These are phyloP conservation scores for Cassiopea xamachana DNA, from an alignment of 30 jellyfish, hydroid and myxozoan species.

Conservation along the genomic window DNA sequence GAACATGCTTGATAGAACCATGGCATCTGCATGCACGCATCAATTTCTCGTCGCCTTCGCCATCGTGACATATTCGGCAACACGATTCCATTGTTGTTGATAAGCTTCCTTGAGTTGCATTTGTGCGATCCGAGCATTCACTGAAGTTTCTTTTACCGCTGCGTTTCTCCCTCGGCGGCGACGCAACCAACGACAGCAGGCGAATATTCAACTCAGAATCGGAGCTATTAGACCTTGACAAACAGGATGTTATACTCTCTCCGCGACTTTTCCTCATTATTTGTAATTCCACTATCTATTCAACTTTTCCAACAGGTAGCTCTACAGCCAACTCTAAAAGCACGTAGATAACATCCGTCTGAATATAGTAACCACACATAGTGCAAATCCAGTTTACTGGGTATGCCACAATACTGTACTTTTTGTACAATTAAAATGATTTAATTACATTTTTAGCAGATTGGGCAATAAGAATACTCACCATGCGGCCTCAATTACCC, in stretches of 20 bases:
- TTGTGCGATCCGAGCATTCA: constrained; percentile 23
- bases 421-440: background rate
- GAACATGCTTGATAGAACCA: constrained; percentile 68
- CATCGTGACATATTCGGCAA: constrained; percentile 80
- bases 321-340: constrained; percentile 13
- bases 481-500: constrained; percentile 5
- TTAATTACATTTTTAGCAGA: background rate
- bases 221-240: constrained; percentile 60
- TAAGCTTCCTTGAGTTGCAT: constrained; percentile 12
- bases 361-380: constrained; percentile 12
- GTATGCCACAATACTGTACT: constrained; percentile 29
- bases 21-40: constrained; percentile 72
- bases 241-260: constrained; percentile 67
- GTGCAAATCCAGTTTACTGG: background rate
- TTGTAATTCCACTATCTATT: background rate
- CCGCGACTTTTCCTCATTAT: constrained; percentile 52
- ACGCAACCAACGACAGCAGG: constrained; percentile 11
- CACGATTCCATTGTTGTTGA: constrained; percentile 38
- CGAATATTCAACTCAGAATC: constrained; percentile 52
- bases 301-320: constrained; percentile 21
- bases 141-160: constrained; percentile 4
- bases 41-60: constrained; percentile 51
- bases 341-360: constrained; percentile 55
- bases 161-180: constrained; percentile 37
- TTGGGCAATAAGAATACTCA: background rate